Base-by-base conservation (phyloP, 2,888 invertebrate species). In the Hydriomena furcata region DNA sequence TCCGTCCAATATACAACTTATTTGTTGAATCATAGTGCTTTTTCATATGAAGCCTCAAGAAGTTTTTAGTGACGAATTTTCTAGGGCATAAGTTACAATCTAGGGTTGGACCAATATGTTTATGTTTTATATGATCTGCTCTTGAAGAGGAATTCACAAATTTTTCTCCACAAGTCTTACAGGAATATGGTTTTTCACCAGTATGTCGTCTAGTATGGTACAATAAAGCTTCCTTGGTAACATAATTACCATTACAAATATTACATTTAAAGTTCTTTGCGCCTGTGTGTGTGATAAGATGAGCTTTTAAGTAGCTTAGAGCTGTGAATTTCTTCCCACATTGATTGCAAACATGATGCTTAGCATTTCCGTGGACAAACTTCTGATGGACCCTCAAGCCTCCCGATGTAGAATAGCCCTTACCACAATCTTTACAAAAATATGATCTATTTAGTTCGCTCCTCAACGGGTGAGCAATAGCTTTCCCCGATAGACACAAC, bases 131-230 rank as follows among this genome's bases (percentile, higher is more conserved):
- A 54, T 90, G 90, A 43, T 90, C 89, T 2, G 86, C 85, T 48
- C 89, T 76, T 1, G 85, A 79, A 0, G 90, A 89, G 0, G 89
- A 81, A 63, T 89, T 89, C 0, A 90, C 86, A 68, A 89, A 90
- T 51, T 63, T 79, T 42, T 88, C 85, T 49, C 68, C 66, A 35
- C 89, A 90, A 21, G 73, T 49, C 8, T 81, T 76, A 52, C 89
- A 90, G 7, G 72, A 71, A 23, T 85, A 90, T 0, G 89, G 89
- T 43, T 82, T 85, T 50, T 89, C 90, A 0, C 90, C 90, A 0
- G 88, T 89, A 52, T 90, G 90, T 17, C 87, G 66, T 37, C 90
- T 65, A 0, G 79, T 84, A 30, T 90, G 90, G 43, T 89, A 90
- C 28, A 87, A 40, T 7, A 90, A 61, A 0, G 90, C 88, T 43